phyloP scores from a whole-genome alignment of 2,797 vertebrate species.

The Parambassis ranga region DNA sequence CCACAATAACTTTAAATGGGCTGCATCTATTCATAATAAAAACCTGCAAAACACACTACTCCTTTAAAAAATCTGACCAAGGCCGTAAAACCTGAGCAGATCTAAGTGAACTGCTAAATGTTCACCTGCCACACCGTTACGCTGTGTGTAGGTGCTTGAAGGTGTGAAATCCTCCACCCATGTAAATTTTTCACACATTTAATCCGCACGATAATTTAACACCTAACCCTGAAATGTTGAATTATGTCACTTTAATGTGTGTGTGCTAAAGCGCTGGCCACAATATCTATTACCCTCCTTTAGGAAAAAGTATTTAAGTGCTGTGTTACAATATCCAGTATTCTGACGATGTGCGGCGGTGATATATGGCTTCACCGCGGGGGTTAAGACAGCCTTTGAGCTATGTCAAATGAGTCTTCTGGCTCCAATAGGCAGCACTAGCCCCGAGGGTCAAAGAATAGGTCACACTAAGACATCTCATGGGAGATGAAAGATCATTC shows the following conservation, averaged over 20 bases:
- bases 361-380: conserved; percentile 47
- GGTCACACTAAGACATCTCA: conserved; percentile 62
- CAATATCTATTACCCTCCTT: conserved; percentile 4
- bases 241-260: neutral
- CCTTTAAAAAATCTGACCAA: neutral
- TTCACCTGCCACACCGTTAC: neutral
- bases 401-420: conserved; percentile 69
- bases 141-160: neutral
- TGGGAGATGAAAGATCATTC: conserved; percentile 62
- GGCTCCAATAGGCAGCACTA: conserved; percentile 64
- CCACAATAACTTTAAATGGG: no score
- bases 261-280: conserved; percentile 9
- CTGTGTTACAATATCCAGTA: conserved; percentile 20
- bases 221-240: neutral
- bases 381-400: conserved; percentile 63
- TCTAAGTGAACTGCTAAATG: conserved; percentile 24
- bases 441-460: conserved; percentile 65
- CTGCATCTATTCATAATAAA: no score
- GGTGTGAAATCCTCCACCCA: neutral
- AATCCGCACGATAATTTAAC: neutral
- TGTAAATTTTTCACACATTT: neutral
- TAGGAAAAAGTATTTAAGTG: conserved; percentile 11
- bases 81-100: neutral
- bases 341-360: conserved; percentile 35
- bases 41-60: conserved; percentile 26